Base-by-base conservation (phyloP, 1,140 invertebrate species). In the Rhynchophorus ferrugineus region DNA sequence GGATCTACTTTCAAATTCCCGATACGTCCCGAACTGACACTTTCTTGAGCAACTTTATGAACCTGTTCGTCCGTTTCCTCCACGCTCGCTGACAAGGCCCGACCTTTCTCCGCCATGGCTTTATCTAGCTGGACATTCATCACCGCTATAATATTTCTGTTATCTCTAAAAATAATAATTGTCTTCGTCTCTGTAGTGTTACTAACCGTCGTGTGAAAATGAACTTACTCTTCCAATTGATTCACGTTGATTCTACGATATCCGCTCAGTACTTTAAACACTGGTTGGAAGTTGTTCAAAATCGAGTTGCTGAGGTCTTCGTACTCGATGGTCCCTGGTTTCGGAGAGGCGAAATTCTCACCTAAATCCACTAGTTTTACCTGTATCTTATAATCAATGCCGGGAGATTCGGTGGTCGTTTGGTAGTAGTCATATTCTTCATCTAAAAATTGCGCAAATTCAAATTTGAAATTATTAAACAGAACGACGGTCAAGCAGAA, bases 1-100 rank as follows among this genome's bases (percentile, higher is more conserved):
- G 85, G 84, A 71, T 94, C 89, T 0, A 93, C 79, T 7, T 77
- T 80, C 1, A 93, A 69, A 20, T 81, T 80, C 0, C 89, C 90
- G 13, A 91, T 80, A 61, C 72, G 78, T 14, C 89, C 89, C 2
- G 67, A 76, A 3, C 75, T 69, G 9, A 93, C 72, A 5, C 83
- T 82, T 44, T 88, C 80, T 57, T 79, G 72, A 3, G 93, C 68
- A 9, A 75, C 67, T 3, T 68, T 59, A 53, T 73, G 62, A 3
- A 70, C 61, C 60, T 69, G 50, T 24, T 68, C 61, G 3, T 71
- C 67, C 9, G 73, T 72, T 0, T 70, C 72, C 2, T 78, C 73
- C 17, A 62, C 24, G 3, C 71, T 65, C 44, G 78, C 73, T 21
- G 67, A 37, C 20, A 80, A 58, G 13, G 77, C 69, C 49, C 77